Base-by-base conservation (phyloP, 2,113 vertebrate species). In the Illadopsis cleaveri region DNA sequence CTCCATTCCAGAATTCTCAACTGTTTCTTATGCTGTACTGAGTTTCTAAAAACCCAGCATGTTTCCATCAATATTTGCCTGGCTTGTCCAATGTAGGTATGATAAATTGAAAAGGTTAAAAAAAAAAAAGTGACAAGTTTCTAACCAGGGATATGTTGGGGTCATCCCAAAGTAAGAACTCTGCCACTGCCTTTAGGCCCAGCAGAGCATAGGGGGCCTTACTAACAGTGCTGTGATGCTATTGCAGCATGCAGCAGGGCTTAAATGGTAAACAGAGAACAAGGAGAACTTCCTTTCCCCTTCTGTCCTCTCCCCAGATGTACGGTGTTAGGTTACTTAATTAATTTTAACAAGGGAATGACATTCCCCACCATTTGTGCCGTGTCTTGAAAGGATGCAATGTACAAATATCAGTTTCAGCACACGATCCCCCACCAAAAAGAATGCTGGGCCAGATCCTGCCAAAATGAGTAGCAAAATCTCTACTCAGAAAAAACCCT, bases 301-400 rank as follows among this genome's bases (percentile, higher is more conserved):
- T 92, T 73, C 88, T 93, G 79, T 96, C 90, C 90, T 96, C 82
- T 95, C 64, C 91, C 96, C 96, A 96, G 93, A 97, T 95, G 95
- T 92, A 96, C 0, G 37, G 96, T 96, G 96, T 97, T 96, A 84
- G 86, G 92, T 97, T 97, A 97, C 96, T 96, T 97, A 97, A 96
- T 97, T 96, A 96, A 96, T 96, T 97, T 97, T 97, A 97, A 96
- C 96, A 96, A 94, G 90, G 80, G 94, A 96, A 95, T 93, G 86
- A 93, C 94, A 96, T 96, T 95, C 93, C 65, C 77, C 47, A 95
- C 86, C 90, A 68, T 95, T 95, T 90, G 92, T 94, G 80, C 94
- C 80, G 94, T 81, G 90, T 94, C 93, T 95, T 92, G 88, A 97
- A 95, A 92, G 93, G 92, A 92, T 96, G 94, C 86, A 90, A 86